Evolutionary conservation across 1,140 invertebrate genomes (phyloP).

Genomic region (Aphaenogaster rudis): DNA sequence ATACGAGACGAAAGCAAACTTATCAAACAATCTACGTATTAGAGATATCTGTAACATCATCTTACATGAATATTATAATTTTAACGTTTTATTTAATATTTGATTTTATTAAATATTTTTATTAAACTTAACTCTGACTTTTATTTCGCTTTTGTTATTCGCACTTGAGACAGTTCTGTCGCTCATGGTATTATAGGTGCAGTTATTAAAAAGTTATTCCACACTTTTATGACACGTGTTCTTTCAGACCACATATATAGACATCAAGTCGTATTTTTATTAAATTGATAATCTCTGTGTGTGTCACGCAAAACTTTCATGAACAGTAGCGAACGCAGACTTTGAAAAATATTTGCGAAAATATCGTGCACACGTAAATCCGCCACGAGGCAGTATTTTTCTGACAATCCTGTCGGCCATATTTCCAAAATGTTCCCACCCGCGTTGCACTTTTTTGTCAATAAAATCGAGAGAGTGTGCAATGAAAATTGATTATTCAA

Average conservation of each 20-base stretch:
- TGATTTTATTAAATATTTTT: no score
- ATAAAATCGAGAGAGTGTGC: neutral
- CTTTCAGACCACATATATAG: neutral
- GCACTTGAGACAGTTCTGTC: neutral
- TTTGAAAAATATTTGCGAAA: slow-evolving; percentile 16
- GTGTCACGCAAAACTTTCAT: neutral
- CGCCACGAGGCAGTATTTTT: slow-evolving; percentile 14
- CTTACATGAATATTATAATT: neutral
- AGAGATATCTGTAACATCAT: neutral
- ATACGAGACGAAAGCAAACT: neutral
- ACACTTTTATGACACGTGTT: neutral
- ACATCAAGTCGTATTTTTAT: neutral
- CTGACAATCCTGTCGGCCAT: slow-evolving; percentile 2
- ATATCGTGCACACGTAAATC: slow-evolving; percentile 9
- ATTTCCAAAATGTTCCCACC: neutral
- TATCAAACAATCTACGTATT: neutral
- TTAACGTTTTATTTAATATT: neutral
- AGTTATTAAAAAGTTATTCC: neutral
- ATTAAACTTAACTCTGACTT: neutral
- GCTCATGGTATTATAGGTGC: neutral
- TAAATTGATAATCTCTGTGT: neutral
- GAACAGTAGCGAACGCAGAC: neutral
- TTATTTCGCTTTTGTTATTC: neutral
- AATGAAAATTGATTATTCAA: slow-evolving; percentile 32
- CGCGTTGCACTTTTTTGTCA: neutral